Base-by-base conservation (phyloP, 2,888 invertebrate species). In the Oxytorus armatus region DNA sequence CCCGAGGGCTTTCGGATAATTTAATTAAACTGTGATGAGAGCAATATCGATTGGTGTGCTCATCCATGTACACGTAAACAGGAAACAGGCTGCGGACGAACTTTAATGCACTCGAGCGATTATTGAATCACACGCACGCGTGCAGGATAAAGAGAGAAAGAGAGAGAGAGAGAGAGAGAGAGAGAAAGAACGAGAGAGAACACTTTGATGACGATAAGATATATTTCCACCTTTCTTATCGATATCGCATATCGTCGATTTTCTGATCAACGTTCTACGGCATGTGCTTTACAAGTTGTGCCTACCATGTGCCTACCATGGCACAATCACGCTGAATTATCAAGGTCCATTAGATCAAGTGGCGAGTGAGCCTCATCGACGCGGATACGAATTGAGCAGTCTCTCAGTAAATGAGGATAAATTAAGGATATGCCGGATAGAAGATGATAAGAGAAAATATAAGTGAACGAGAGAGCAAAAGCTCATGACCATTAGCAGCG, bases 61-160 rank as follows among this genome's bases (percentile, higher is more conserved):
- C 23, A 16, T 0, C 11, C 39, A 5, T 5, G 4, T 36, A 11
- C 14, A 23, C 16, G n/a, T 16, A 10, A 36, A 21, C 36, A 36
- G 25, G 39, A 68, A 59, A 44, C 8, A 57, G 65, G 16, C 18
- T 33, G 57, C 39, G 59, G 59, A 51, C 23, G 55, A 61, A 39
- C 14, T 77, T 72, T 79, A 80, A 80, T 80, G 77, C 74, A 42
- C 59, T 78, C 42, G 44, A 18, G 25, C 77, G 69, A 82, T 80
- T 73, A 81, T 75, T 53, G 29, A 72, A 39, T 49, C 10, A 3
- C 11, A 14, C 18, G 10, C 14, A 1, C n/a, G 10, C 33, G 5
- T 0, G 61, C 3, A 8, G 23, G 23, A 18, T 23, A 18, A 5
- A 18, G n/a, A 10, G 16, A 10, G n/a, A 23, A 23, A 18, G 47